phyloP scores from a whole-genome alignment of 2,113 vertebrate species.

The Macquaria ambigua region DNA sequence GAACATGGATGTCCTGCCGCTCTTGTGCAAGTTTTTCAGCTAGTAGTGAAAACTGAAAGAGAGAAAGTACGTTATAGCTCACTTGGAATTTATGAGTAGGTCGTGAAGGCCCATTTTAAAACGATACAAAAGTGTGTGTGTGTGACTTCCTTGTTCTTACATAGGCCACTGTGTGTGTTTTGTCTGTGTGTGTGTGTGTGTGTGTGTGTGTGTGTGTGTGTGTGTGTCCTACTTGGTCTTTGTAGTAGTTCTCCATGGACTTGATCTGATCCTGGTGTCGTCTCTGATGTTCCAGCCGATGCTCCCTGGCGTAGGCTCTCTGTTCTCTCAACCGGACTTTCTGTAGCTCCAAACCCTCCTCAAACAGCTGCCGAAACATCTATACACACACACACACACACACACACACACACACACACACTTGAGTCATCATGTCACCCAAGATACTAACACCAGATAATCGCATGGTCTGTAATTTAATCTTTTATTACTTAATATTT shows the following conservation, averaged over 20 bases:
- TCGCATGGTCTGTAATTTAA: neutral
- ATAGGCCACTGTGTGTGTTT: neutral
- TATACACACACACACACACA: constrained; percentile 34
- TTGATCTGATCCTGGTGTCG: constrained; percentile 88
- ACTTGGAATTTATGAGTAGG: neutral
- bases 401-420: neutral
- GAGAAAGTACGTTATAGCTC: neutral
- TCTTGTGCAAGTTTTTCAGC: constrained; percentile 92
- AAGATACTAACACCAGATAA: neutral
- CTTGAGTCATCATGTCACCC: neutral
- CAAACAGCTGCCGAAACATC: constrained; percentile 95
- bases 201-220: neutral
- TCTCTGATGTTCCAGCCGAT: constrained; percentile 86
- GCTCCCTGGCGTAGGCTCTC: constrained; percentile 88
- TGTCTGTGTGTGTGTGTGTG: neutral
- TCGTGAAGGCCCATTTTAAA: neutral
- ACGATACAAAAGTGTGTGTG: neutral
- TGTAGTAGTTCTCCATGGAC: constrained; percentile 97
- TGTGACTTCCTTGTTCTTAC: neutral
- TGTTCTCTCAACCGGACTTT: constrained; percentile 90
- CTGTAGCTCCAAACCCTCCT: constrained; percentile 94
- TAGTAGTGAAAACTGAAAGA: constrained; percentile 91
- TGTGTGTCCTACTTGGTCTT: constrained; percentile 88
- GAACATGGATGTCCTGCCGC: constrained; percentile 87
- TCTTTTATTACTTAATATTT: neutral